Percentiles rank a stretch among this genome's conserved stretches.
These are phyloP conservation scores for Drosophila obscura DNA, from an alignment of 1,140 invertebrate genomes.

Conservation along the genomic window DNA sequence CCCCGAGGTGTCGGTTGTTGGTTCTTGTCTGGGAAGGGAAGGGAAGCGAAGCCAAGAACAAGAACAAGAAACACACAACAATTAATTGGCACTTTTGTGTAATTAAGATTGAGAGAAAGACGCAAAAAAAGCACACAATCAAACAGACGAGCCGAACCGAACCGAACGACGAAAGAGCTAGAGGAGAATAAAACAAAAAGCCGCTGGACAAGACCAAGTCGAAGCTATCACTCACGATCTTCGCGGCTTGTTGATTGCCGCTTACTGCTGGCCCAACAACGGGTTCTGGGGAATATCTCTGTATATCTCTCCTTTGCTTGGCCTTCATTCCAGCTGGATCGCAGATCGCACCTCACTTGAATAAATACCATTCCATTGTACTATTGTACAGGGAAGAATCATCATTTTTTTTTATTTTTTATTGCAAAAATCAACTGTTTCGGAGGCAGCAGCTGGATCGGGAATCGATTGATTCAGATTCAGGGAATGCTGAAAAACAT, in stretches of 20 bases:
- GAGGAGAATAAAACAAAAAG: constrained; percentile 13
- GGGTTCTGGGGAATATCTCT: constrained; percentile 21
- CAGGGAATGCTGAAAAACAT: neutral
- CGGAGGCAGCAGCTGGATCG: neutral
- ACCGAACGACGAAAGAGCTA: constrained; percentile 12
- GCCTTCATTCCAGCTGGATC: neutral
- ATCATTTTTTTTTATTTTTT: neutral
- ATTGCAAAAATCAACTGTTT: constrained; percentile 30
- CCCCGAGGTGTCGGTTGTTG: constrained; percentile 15
- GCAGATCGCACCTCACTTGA: constrained; percentile 2
- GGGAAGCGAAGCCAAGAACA: too few species aligned
- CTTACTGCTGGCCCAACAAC: constrained; percentile 1
- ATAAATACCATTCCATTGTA: constrained; percentile 10
- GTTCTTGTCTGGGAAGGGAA: constrained; percentile 16
- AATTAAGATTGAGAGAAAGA: constrained; percentile 76
- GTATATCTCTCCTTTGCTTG: neutral
- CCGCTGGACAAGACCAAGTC: constrained; percentile 19
- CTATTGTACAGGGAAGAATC: neutral
- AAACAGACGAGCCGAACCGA: constrained; percentile 28
- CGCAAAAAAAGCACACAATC: constrained; percentile 26
- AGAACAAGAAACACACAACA: constrained; percentile 51
- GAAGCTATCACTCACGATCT: constrained; percentile 52
- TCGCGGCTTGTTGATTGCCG: constrained; percentile 1
- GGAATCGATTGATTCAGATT: neutral
- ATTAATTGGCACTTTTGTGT: constrained; percentile 76